Evolutionary conservation across 2,797 vertebrate species (phyloP), one percentile per base, ranked within the genome.

Genomic region (Limosa lapponica): DNA sequence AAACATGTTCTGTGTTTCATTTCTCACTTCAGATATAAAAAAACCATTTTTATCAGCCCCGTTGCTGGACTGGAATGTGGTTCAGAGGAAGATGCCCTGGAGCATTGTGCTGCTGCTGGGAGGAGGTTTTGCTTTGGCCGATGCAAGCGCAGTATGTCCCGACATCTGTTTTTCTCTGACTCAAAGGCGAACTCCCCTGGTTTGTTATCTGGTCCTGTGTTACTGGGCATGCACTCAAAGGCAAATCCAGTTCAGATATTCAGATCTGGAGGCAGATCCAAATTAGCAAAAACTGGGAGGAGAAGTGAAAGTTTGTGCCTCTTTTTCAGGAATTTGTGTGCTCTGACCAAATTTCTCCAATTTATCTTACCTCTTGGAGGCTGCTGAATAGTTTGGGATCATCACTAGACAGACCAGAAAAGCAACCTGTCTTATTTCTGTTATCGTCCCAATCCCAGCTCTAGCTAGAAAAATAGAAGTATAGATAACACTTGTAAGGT

Each of bases 61-160:
- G 7, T 97, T 99, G 93, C 98, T 99, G 85, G 98, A 98, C 20
- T 99, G 99, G 99, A 99, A 99, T 92, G 97, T 98, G 70, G 98
- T 97, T 87, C 99, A 99, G 77, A 98, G 98, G 95, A 99, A 99
- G 97, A 88, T 99, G 94, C 99, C 99, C 17, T 99, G 99, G 99
- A 99, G 98, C 59, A 98, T 99, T 15, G 98, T 99, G 93, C 98
- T 99, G 95, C 99, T 99, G 66, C 98, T 99, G 24, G 99, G 99
- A 66, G 99, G 99, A 34, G 99, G 99, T 28, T 99, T 99, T 90
- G 99, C 99, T 37, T 95, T 99, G 89, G 99, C 99, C 65, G 99
- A 98, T 95, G 99, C 99, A 88, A 99, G 99, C 3, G 99, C 99
- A 98, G 99, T 99, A 98, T 95, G 91, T 89, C 55, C 83, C 57